Conservation (phyloP, 1,140 invertebrate species). For the Acyrthosiphon pisum region DNA sequence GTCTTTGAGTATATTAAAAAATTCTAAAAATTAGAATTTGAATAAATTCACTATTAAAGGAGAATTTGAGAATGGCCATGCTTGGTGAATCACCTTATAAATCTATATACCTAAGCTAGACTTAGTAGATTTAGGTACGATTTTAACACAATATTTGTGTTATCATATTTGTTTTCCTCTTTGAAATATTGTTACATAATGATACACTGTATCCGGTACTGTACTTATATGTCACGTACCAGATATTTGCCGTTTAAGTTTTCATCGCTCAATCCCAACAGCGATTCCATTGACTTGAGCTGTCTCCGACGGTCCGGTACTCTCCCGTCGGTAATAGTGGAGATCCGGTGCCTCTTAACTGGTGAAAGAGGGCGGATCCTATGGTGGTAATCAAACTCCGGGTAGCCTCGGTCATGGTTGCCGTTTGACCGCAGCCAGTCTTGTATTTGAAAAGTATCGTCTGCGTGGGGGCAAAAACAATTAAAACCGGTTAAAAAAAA, state of each 20-base stretch:
- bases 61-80: no score
- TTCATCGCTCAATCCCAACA: constrained; percentile 69
- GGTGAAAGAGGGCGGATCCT: constrained; percentile 48
- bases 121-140: neutral
- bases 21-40: no score
- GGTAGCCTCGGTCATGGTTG: constrained; percentile 3
- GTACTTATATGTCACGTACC: neutral
- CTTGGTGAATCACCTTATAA: no score
- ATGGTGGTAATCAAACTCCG: constrained; percentile 42
- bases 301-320: constrained; percentile 71
- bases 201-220: neutral
- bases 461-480: constrained; percentile 47
- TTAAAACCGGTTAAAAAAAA: constrained; percentile 43
- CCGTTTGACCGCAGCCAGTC: constrained; percentile 53
- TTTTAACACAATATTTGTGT: neutral
- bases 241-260: constrained; percentile 45
- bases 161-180: constrained; percentile 1
- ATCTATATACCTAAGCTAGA: neutral
- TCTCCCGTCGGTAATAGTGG: constrained; percentile 69
- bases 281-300: constrained; percentile 83
- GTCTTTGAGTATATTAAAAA: no score
- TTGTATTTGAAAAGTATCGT: constrained; percentile 55
- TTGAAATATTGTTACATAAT: neutral
- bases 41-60: no score
- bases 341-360: constrained; percentile 64